Percentiles rank a stretch among this genome's conserved stretches.
These are phyloP conservation scores for Cyrtorhinus lividipennis DNA, from an alignment of 1,140 invertebrate genomes.

Conservation along the genomic window DNA sequence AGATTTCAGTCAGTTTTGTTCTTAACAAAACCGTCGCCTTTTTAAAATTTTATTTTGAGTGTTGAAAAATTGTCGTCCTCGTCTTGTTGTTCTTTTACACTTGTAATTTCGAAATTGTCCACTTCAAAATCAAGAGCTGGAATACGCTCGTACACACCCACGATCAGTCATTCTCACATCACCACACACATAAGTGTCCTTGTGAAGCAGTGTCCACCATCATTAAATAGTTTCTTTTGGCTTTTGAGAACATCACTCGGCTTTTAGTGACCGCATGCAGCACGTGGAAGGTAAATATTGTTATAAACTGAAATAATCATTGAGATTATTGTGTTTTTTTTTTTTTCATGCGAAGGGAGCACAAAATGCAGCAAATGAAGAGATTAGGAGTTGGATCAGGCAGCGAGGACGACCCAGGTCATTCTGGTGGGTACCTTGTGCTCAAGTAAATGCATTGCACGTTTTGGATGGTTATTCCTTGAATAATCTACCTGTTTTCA, in stretches of 20 bases:
- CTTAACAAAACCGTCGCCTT: not conserved
- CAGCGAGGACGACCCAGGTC: slow-evolving; percentile 53
- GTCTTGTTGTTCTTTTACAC: not conserved
- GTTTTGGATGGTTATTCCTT: too few species aligned
- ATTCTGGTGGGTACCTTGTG: slow-evolving; percentile 46
- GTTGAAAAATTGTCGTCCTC: too few species aligned
- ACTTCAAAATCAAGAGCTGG: not conserved
- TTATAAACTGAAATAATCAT: too few species aligned
- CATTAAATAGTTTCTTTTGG: not conserved
- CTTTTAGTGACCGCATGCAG: not conserved
- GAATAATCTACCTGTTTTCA: too few species aligned
- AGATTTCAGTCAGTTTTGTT: slow-evolving; percentile 40
- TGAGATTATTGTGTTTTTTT: slow-evolving; percentile 13
- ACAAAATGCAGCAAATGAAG: slow-evolving; percentile 56
- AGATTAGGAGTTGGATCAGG: slow-evolving; percentile 47
- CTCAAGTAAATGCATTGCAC: too few species aligned
- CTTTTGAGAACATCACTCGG: not conserved
- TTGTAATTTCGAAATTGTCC: not conserved
- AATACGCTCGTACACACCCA: not conserved
- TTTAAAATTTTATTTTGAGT: not conserved
- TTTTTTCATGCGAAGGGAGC: slow-evolving; percentile 42
- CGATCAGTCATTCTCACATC: not conserved
- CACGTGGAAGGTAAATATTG: too few species aligned
- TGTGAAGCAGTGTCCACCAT: slow-evolving; percentile 14
- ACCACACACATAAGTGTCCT: not conserved